Evolutionary conservation across 2,797 vertebrate species (phyloP).

Genomic region (Intellagama lesueurii): DNA sequence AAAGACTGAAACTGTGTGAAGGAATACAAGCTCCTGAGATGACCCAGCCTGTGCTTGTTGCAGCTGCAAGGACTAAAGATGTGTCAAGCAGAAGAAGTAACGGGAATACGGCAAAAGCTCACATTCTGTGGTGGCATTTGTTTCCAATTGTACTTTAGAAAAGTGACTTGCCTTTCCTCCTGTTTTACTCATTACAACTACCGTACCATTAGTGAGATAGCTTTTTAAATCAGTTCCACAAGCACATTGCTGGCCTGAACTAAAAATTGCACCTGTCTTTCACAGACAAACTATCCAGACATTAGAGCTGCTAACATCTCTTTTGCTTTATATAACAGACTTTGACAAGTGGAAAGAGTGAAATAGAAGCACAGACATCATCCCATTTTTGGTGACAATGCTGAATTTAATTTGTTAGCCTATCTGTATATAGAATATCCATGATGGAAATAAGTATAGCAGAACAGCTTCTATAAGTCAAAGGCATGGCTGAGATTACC

Average conservation of each 20-base stretch:
- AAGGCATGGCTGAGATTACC: neutral
- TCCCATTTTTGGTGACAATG: neutral
- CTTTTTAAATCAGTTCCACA: neutral
- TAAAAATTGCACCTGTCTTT: neutral
- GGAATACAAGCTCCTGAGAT: neutral
- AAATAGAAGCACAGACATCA: neutral
- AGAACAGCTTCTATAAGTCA: slow-evolving; percentile 3
- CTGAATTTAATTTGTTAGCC: neutral
- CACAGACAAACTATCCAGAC: neutral
- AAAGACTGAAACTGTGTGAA: neutral
- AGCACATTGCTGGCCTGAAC: neutral
- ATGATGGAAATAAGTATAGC: neutral
- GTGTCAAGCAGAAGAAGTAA: neutral
- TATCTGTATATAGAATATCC: neutral
- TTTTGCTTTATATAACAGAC: neutral
- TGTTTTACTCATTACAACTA: neutral
- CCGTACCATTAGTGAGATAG: neutral
- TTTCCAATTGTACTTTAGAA: neutral
- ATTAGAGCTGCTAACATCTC: neutral
- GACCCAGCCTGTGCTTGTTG: neutral
- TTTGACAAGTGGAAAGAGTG: neutral
- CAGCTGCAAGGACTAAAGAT: neutral
- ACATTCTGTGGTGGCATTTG: neutral
- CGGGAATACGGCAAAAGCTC: neutral
- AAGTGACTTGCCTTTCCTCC: neutral